Percentiles rank a stretch among this genome's conserved stretches.
Evolutionary conservation across 2,113 vertebrate species (phyloP).

Genomic region (Periophthalmodon schlosseri): DNA sequence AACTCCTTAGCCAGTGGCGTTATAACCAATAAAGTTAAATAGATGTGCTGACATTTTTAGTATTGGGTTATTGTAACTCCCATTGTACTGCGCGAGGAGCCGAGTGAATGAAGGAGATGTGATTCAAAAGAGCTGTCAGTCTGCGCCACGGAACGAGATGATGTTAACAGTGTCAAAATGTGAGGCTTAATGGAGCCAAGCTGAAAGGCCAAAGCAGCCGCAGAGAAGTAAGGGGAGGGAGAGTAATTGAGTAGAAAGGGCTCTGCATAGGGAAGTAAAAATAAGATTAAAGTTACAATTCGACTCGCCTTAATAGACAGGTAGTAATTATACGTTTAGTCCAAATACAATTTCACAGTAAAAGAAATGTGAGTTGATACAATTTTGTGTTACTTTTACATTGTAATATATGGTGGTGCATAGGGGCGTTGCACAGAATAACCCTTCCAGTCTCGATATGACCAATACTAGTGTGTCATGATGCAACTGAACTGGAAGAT

Average conservation of each 20-base stretch:
- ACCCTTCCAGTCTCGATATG: too few species aligned
- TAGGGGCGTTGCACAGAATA: too few species aligned
- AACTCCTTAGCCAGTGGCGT: constrained; percentile 48
- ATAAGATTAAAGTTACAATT: not conserved
- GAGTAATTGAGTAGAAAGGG: not conserved
- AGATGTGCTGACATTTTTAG: constrained; percentile 62
- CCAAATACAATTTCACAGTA: too few species aligned
- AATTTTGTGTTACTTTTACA: too few species aligned
- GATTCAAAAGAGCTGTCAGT: constrained; percentile 65
- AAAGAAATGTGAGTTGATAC: too few species aligned
- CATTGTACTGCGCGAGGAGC: constrained; percentile 15
- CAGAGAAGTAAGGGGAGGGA: constrained; percentile 15
- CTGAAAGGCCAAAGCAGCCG: constrained; percentile 72
- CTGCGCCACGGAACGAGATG: constrained; percentile 31
- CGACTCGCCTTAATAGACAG: not conserved
- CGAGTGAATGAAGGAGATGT: constrained; percentile 9
- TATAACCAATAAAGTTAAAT: constrained; percentile 70
- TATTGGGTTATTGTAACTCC: constrained; percentile 56
- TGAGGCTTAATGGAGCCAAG: constrained; percentile 39
- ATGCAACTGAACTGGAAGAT: too few species aligned
- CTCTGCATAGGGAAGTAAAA: not conserved
- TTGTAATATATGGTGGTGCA: too few species aligned
- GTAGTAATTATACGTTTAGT: not conserved
- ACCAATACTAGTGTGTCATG: too few species aligned
- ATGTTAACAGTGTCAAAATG: constrained; percentile 62